Evolutionary conservation across 2,113 vertebrate genomes (phyloP).

Genomic region (Proteles cristata): DNA sequence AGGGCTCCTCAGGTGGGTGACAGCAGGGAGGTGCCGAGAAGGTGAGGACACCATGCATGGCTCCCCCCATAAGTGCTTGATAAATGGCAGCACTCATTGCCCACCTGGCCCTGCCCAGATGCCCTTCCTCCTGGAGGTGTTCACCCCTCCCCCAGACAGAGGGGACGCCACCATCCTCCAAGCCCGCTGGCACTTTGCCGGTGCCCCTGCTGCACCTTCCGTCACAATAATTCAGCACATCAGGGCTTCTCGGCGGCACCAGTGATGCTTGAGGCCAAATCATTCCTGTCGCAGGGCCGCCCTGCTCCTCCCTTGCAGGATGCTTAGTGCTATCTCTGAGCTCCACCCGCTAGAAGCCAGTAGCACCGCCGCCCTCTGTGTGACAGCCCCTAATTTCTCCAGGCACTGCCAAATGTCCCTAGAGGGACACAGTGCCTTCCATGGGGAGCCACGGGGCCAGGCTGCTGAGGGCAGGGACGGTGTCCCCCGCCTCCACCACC

Average conservation of each 20-base stretch:
- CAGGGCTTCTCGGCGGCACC: rapidly evolving
- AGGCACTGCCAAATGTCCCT: neutral
- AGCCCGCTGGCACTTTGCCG: neutral
- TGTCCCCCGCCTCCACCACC: rapidly evolving
- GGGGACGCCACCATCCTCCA: neutral
- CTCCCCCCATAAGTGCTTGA: neutral
- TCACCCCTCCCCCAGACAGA: neutral
- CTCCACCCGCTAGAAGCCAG: neutral
- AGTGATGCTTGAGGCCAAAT: rapidly evolving
- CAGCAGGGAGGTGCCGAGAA: neutral
- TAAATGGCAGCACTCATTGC: rapidly evolving
- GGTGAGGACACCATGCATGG: neutral
- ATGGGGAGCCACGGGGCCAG: neutral
- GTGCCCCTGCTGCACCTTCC: neutral
- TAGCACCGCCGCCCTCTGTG: neutral
- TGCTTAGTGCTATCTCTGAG: neutral
- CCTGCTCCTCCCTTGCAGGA: rapidly evolving
- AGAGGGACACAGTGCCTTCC: neutral
- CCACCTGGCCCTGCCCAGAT: neutral
- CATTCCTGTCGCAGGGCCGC: rapidly evolving
- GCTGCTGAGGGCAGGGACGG: neutral
- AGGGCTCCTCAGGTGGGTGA: neutral
- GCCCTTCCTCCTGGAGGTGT: neutral
- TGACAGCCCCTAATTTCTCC: neutral
- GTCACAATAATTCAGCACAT: rapidly evolving